Evolutionary conservation across 2,888 invertebrate genomes (phyloP).

Genomic region (Stegophylla sp.): DNA sequence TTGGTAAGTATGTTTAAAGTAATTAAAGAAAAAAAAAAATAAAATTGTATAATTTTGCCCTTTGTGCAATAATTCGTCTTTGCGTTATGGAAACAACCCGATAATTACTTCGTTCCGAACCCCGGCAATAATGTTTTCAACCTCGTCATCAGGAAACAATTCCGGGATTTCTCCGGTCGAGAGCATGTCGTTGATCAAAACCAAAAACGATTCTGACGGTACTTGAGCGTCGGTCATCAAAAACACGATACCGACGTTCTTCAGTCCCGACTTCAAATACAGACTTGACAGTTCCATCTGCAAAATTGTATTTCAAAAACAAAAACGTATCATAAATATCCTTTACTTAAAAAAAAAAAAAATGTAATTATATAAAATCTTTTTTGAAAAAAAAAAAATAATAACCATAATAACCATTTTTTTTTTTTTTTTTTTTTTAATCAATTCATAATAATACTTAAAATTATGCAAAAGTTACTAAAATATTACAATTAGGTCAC

Average conservation of each 20-base stretch:
- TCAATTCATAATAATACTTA: too few species aligned
- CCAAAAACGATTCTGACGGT: conserved; percentile 92
- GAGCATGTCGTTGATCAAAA: conserved; percentile 92
- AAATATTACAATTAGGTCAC: too few species aligned
- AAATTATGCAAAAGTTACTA: too few species aligned
- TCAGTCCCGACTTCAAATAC: conserved; percentile 89
- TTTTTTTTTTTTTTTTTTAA: background rate
- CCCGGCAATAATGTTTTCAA: conserved; percentile 90
- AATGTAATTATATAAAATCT: conserved; percentile 4
- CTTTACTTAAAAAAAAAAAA: too few species aligned
- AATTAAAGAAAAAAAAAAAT: too few species aligned
- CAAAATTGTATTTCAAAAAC: too few species aligned
- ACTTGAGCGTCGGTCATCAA: conserved; percentile 97
- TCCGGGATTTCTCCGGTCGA: conserved; percentile 96
- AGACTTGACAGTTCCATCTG: conserved; percentile 82
- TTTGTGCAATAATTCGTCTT: too few species aligned
- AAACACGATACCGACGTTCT: conserved; percentile 93
- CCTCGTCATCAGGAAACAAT: conserved; percentile 93
- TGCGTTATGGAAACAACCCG: too few species aligned
- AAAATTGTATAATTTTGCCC: too few species aligned
- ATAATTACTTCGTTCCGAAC: conserved; percentile 75
- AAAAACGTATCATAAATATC: too few species aligned
- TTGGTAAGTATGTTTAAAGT: too few species aligned
- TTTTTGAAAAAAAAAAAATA: background rate
- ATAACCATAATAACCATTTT: background rate